phyloP scores from a whole-genome alignment of 2,113 vertebrate species.

The Ciconia boyciana region DNA sequence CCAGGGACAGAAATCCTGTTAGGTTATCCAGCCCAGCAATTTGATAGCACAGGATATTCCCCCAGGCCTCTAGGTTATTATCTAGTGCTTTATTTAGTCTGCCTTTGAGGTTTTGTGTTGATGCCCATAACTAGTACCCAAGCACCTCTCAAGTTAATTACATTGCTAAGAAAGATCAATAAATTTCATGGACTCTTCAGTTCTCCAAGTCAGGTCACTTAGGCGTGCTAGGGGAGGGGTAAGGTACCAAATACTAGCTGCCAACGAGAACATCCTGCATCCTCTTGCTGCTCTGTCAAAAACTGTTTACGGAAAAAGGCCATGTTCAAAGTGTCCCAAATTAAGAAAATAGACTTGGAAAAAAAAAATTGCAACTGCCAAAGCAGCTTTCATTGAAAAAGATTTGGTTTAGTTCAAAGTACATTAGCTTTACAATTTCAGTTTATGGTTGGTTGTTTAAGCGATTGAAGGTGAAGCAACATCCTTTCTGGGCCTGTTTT shows the following conservation, averaged over 20 bases:
- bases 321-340: background rate
- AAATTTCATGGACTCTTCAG: background rate
- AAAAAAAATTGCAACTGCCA: background rate
- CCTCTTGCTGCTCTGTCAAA: background rate
- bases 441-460: background rate
- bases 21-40: background rate
- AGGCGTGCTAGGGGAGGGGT: fast-evolving
- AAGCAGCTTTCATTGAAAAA: background rate
- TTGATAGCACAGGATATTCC: background rate
- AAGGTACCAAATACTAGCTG: background rate
- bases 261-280: background rate
- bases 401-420: background rate
- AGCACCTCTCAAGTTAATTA: background rate
- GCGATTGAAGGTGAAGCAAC: background rate
- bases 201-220: background rate
- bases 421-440: background rate
- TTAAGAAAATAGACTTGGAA: background rate
- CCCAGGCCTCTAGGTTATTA: background rate
- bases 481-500: background rate
- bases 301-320: background rate
- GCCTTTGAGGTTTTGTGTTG: background rate
- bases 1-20: background rate
- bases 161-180: background rate
- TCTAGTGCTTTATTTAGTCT: background rate
- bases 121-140: background rate